Conservation (phyloP, 2,113 vertebrate species). For the Eptesicus fuscus region DNA sequence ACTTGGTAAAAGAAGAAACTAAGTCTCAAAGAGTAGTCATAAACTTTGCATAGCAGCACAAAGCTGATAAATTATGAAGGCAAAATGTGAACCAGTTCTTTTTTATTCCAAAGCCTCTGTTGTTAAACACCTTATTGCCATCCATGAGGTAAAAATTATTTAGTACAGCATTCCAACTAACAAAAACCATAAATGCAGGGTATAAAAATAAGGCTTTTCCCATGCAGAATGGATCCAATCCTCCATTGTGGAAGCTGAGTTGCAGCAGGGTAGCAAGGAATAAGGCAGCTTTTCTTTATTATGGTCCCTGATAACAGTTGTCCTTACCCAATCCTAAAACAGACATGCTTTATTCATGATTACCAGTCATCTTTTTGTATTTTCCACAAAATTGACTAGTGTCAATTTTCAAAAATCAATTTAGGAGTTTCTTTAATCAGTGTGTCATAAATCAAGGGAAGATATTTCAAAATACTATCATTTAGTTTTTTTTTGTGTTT, state of each 20-base stretch:
- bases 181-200: neutral
- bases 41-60: neutral
- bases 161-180: neutral
- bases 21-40: neutral
- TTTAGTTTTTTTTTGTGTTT: neutral
- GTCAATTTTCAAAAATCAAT: neutral
- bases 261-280: neutral
- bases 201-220: neutral
- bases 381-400: slow-evolving; percentile 2
- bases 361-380: neutral
- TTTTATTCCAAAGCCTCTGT: neutral
- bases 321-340: neutral
- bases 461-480: slow-evolving; percentile 15
- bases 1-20: neutral
- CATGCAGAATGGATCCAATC: neutral
- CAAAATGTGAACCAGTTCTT: neutral
- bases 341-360: slow-evolving; percentile 11
- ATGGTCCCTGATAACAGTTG: neutral
- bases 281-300: neutral
- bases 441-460: slow-evolving; percentile 8
- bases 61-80: neutral
- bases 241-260: neutral
- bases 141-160: neutral
- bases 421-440: neutral
- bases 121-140: neutral